Base-by-base conservation (phyloP, 1,140 invertebrate genomes). In the Calliopsis andreniformis region DNA sequence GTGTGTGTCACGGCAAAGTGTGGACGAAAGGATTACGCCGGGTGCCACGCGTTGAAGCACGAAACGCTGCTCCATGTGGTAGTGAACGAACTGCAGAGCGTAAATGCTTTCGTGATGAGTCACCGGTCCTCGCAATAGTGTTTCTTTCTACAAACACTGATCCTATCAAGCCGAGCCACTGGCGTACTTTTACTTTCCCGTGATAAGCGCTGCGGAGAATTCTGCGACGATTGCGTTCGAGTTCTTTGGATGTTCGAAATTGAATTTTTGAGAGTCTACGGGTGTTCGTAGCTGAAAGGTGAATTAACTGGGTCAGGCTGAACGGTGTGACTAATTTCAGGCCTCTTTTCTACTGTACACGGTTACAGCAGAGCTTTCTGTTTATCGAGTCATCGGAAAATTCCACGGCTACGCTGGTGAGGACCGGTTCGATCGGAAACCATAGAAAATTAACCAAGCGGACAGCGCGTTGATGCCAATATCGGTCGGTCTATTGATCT, bases 61-160 rank as follows among this genome's bases (percentile, higher is more conserved):
- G 16, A 68, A 32, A 55, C 56, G 28, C 42, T 7, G 2, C 28
- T 16, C 1, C 28, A n/a, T 7, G 20, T 49, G 23, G 16, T 51
- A 30, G 20, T 35, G 47, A 51, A 69, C 18, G 71, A 79, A 76
- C 32, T 63, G 43, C 32, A 43, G 35, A 25, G 18, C 42, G 47
- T 71, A 72, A 76, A 80, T 82, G 59, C 63, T 79, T 75, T 78
- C 58, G 32, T 55, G 16, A 39, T 84, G 79, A 84, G 63, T 83
- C 79, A 83, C 49, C 70, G 45, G 56, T 73, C 45, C 25, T 30
- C 59, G 58, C 18, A 39, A 56, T 66, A 58, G 28, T 42, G 23
- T 47, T 64, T 58, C 39, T 64, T 67, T 51, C 25, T 56, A 49
- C 39, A 61, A n/a, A 49, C 47, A 14, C 32, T 0, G 25, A 55